Conservation (phyloP, 2,888 invertebrate species). For the Clostera curtula region DNA sequence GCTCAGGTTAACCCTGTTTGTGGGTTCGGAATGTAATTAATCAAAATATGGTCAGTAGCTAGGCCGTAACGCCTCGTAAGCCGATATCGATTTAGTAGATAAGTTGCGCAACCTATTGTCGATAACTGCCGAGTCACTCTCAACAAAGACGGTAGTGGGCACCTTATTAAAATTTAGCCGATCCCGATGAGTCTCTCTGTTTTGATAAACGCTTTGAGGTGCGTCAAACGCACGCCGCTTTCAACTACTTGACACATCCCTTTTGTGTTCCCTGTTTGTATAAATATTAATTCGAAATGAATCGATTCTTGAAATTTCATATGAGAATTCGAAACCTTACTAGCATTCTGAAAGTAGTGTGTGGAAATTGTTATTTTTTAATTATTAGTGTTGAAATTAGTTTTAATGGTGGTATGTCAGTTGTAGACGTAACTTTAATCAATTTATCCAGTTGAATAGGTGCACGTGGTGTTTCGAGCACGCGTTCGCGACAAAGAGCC, state of each 20-base stretch:
- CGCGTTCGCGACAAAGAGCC: conserved; percentile 47
- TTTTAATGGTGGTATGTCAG: conserved; percentile 31
- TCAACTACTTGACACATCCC: conserved; percentile 49
- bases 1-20: conserved; percentile 38
- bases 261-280: conserved; percentile 41
- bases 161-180: conserved; percentile 73
- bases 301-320: conserved; percentile 26
- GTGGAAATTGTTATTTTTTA: conserved; percentile 7
- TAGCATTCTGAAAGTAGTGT: neutral
- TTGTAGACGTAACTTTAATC: conserved; percentile 53
- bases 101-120: conserved; percentile 72
- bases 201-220: conserved; percentile 64
- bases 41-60: conserved; percentile 73
- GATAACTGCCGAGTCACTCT: conserved; percentile 58
- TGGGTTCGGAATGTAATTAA: conserved; percentile 66
- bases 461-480: conserved; percentile 37
- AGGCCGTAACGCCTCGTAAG: conserved; percentile 71
- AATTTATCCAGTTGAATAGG: conserved; percentile 51
- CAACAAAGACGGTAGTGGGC: conserved; percentile 72
- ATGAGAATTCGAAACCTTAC: conserved; percentile 6
- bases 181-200: conserved; percentile 65
- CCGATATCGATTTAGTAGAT: conserved; percentile 72
- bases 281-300: conserved; percentile 48
- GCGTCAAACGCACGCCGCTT: conserved; percentile 40
- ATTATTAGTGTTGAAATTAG: conserved; percentile 17